Base-by-base conservation (phyloP, 2,888 invertebrate genomes). In the Parnassius smintheus region DNA sequence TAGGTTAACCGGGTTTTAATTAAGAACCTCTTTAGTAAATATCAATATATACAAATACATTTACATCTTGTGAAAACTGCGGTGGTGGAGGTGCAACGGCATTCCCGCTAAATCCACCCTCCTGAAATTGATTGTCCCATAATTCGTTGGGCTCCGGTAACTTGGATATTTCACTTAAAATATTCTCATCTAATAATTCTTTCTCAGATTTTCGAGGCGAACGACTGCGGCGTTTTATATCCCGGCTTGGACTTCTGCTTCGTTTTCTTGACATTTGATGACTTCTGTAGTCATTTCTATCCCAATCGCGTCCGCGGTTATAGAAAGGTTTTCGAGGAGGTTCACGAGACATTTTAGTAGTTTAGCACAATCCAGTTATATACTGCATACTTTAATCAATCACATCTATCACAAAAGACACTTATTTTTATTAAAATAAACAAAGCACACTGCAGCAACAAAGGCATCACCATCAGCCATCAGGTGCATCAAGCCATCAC, bases 111-210 rank as follows among this genome's bases (percentile, higher is more conserved):
- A 59, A 78, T 9, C 67, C 67, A n/a, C 67, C 61, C 1, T 88
- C 88, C 71, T 82, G 86, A 65, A 85, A 85, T 64, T 85, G 87
- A 56, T 70, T 85, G 51, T 91, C 91, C 91, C 91, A 91, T 52
- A 90, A 67, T 57, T 91, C 91, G 66, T 84, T 89, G 0, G 89
- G 89, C 52, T 89, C 88, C 0, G 91, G 90, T 10, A 89, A 68
- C 67, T 91, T 91, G 0, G 88, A 77, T 53, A 91, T 89, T 65
- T 90, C 90, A 67, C 82, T 88, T 58, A 90, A 71, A 65, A 91
- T 89, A 59, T 89, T 90, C 12, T 90, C 91, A 49, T 90, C 90
- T 8, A 88, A 62, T 41, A 83, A 58, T 44, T 89, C 88, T 63
- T 90, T 90, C 3, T 89, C 88, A 56, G 68, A 75, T 65, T 85